Conservation (phyloP, 2,797 vertebrate species). For the Pseudomugil tenellus region DNA sequence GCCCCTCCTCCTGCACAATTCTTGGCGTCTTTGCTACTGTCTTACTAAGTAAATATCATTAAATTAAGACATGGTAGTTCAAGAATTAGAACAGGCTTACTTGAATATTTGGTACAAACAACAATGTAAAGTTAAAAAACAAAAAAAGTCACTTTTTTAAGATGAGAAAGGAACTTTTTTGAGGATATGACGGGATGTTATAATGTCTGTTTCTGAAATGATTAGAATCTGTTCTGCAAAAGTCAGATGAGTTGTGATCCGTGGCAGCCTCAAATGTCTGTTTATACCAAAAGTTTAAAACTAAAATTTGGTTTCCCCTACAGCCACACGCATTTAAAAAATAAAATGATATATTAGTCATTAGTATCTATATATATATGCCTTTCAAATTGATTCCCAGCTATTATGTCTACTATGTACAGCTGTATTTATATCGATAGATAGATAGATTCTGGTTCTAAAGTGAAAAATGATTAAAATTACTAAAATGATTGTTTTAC, state of each 20-base stretch:
- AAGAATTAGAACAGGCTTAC: slow-evolving; percentile 36
- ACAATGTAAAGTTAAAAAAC: no score
- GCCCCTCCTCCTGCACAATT: slow-evolving; percentile 39
- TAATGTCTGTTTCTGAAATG: slow-evolving; percentile 18
- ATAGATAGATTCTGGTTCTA: no score
- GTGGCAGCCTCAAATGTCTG: slow-evolving; percentile 44
- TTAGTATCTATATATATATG: no score
- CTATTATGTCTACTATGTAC: no score
- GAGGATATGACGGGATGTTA: not conserved
- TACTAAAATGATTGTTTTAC: no score
- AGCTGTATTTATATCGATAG: no score
- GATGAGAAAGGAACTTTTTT: no score
- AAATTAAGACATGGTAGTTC: slow-evolving; percentile 37
- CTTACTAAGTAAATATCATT: slow-evolving; percentile 42
- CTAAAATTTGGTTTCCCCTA: not conserved
- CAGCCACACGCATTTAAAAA: slow-evolving; percentile 13
- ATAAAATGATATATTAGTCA: no score
- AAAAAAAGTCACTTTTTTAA: no score
- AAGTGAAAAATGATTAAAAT: no score
- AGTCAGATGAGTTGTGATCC: slow-evolving; percentile 45
- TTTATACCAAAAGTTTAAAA: slow-evolving; percentile 48
- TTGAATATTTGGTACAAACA: slow-evolving; percentile 38
- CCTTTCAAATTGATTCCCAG: no score
- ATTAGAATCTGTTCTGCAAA: slow-evolving; percentile 19
- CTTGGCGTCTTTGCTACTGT: slow-evolving; percentile 31